These are phyloP conservation scores for Cettia cetti DNA, from an alignment of 2,113 vertebrate species.

Conservation along the genomic window DNA sequence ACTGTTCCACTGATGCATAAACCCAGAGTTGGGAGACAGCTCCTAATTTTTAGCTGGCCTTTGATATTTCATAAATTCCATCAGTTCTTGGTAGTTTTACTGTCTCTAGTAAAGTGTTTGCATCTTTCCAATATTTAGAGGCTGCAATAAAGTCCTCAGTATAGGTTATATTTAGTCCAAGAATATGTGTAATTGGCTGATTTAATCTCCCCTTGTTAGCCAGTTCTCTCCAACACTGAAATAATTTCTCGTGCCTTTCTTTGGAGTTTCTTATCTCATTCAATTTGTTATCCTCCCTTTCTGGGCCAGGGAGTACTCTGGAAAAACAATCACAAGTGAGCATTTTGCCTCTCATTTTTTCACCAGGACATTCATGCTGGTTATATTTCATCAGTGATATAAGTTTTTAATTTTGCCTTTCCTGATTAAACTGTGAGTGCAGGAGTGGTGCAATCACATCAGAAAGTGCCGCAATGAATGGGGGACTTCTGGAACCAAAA, in stretches of 20 bases:
- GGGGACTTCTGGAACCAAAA: not conserved
- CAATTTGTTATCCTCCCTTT: not conserved
- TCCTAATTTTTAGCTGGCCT: not conserved
- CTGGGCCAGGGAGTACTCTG: not conserved
- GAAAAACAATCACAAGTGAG: not conserved
- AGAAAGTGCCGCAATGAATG: fast-evolving
- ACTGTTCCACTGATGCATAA: not conserved
- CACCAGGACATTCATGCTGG: not conserved
- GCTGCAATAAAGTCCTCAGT: not conserved
- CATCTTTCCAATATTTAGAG: not conserved
- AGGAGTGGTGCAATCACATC: not conserved
- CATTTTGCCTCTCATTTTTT: not conserved
- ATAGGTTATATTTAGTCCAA: not conserved
- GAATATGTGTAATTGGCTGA: not conserved
- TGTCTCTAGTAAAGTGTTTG: not conserved
- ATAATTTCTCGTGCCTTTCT: not conserved
- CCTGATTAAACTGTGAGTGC: not conserved
- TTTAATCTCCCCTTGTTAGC: not conserved
- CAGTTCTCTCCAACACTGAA: not conserved
- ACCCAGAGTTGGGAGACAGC: not conserved
- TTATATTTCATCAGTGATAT: not conserved
- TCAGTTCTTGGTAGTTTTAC: not conserved
- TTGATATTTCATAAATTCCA: not conserved
- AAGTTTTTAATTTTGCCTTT: conserved; percentile 3
- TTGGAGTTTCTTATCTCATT: not conserved